Base-by-base conservation (phyloP, 2,888 invertebrate genomes). In the Callosobruchus maculatus region DNA sequence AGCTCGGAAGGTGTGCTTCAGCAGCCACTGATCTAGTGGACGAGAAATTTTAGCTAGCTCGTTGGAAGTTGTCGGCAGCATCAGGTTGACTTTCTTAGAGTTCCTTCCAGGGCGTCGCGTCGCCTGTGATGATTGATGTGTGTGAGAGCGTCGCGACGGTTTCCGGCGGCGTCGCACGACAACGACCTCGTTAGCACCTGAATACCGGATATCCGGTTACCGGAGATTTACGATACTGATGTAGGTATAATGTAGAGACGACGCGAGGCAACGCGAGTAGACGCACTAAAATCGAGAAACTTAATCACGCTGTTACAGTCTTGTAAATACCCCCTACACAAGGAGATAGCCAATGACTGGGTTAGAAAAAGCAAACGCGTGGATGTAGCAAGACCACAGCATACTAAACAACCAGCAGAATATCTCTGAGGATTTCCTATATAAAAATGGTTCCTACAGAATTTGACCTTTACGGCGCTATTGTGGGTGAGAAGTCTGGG, bases 141-240 rank as follows among this genome's bases (percentile, higher is more conserved):
- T 49, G 49, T 49, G 49, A 18, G 49, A 18, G 49, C 13, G 49
- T 49, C 13, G 68, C 68, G 21, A 13, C 68, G 21, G 68, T 68
- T 22, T 22, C 21, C 21, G 22, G 21, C 68, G 68, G 20, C 22
- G 68, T 68, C 5, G 20, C 68, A 22, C 74, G 73, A 78, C 74
- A 74, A 74, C 76, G 71, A 71, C 77, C 30, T 77, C 75, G 76
- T 77, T 78, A 78, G 75, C 76, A 78, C 76, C 77, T 77, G 77
- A 78, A 78, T 78, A 75, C 74, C 71, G 74, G 73, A 75, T 72
- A 68, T 68, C 68, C 68, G 71, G 73, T 73, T 70, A 69, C 68
- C 22, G 20, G 22, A 21, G 68, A 68, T 22, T 68, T 21, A 21
- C 68, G 21, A 68, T 20, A 22, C 21, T 20, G 21, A 22, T 68